Base-by-base conservation (phyloP, 2,888 invertebrate species). In the Himalopsyche japonica region DNA sequence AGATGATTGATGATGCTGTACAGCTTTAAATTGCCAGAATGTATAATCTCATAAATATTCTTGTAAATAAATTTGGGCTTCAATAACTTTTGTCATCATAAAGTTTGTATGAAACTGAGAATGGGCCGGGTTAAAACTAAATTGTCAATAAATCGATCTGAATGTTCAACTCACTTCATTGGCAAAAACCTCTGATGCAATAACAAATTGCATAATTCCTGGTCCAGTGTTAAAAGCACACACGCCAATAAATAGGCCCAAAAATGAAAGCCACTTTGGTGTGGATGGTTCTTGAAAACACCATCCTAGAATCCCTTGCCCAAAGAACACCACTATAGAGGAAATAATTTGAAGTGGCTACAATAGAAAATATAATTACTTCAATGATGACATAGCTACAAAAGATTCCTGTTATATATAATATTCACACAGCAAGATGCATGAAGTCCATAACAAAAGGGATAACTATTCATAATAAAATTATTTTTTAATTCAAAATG, bases 151-250 rank as follows among this genome's bases (percentile, higher is more conserved):
- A 43, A 43, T 43, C 12, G 15, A 43, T 43, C 0, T 3, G 15
- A 4, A 15, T 43, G 32, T 32, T 4, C 10, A 18, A 20, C 76
- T 57, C 77, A 87, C 87, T 79, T 88, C 87, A 0, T 88, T 87
- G 8, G 88, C 84, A 85, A 89, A 89, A 18, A 89, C 87, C 84
- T 89, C 89, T 0, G 88, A 86, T 81, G 88, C 86, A 3, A 86
- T 7, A 87, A 89, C 88, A 64, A 89, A 89, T 1, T 89, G 88
- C 1, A 92, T 89, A 1, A 89, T 90, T 0, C 92, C 92, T n/a
- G 91, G 90, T 7, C 93, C 93, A 0, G 89, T 87, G 87, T 90
- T 90, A 88, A 91, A 92, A 3, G 88, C 88, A 87, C 91, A 90
- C 84, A 92, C 91, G 88, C 90, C 92, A 2, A 90, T 18, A 79